Evolutionary conservation across 2,113 vertebrate genomes (phyloP), one percentile per base, ranked within the genome.

Genomic region (Limanda limanda): DNA sequence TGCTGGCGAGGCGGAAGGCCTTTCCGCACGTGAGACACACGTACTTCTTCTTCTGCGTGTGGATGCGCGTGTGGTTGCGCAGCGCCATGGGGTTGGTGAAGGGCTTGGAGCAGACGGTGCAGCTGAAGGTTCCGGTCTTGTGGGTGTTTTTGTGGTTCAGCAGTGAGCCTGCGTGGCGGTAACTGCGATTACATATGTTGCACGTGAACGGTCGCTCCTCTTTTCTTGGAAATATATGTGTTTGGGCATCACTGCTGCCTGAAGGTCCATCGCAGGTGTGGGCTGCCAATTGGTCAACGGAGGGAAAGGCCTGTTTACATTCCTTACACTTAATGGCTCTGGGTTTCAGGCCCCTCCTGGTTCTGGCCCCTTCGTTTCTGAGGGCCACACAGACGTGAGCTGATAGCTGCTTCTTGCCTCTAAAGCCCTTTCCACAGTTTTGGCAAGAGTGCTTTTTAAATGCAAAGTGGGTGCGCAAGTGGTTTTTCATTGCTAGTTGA

Each of bases 401-500:
- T 64, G 92, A 87, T 27, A 97, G 92, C 67, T 96, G 94, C 81
- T 95, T 96, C 55, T 93, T 95, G 21, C 94, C 95, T 62, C 95
- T 86, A 60, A 96, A 97, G 40, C 93, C 95, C 87, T 95, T 96
- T 23, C 96, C 93, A 31, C 96, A 97, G 71, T 95, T 94, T 14
- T 88, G 86, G 66, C 96, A 97, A 35, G 88, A 87, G 71, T 95
- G 90, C 61, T 93, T 96, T 62, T 94, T 94, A 57, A 89, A 92
- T 4, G 95, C 93, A 14, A 97, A 95, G 86, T 97, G 96, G 35
- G 94, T 96, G 20, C 96, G 94, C 81, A 96, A 77, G 51, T 97
- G 96, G 91, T 97, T 97, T 89, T 96, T 97, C 92, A 97, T 94
- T 20, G 96, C 96, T 0, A 96, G 93, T 17, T 96, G 95, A 58